Evolutionary conservation across 1,140 invertebrate species (phyloP).

Genomic region (Penaeus indicus): DNA sequence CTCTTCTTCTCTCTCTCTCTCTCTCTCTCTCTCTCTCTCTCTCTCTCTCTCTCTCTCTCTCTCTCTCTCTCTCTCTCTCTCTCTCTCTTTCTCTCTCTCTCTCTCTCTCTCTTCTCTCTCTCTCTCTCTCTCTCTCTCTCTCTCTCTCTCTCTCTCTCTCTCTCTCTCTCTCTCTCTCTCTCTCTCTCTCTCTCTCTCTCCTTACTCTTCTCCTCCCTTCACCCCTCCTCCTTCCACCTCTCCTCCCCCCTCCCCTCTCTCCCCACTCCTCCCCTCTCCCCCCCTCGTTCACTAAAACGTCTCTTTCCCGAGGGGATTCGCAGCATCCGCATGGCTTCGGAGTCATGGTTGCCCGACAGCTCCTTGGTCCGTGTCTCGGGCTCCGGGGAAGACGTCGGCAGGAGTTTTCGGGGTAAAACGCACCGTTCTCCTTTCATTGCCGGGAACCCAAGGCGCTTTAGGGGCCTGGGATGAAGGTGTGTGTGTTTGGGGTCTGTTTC

Average conservation of each 20-base stretch:
- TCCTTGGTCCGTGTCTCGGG: no score
- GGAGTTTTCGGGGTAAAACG: no score
- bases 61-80: not conserved
- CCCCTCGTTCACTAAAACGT: no score
- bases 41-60: not conserved
- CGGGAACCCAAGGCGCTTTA: no score
- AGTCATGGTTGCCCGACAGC: no score
- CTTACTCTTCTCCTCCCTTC: not conserved
- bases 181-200: conserved; percentile 11
- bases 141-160: conserved; percentile 21
- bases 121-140: not conserved
- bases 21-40: not conserved
- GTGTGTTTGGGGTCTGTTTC: no score
- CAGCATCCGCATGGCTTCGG: no score
- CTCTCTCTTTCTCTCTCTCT: not conserved
- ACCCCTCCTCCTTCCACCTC: not conserved
- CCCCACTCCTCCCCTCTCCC: no score
- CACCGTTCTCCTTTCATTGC: no score
- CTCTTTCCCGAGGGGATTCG: no score
- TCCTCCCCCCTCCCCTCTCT: not conserved
- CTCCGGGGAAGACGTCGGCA: no score
- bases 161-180: conserved; percentile 14
- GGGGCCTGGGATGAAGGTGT: no score
- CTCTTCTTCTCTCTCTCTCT: not conserved
- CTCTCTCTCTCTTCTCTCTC: not conserved